Conservation (phyloP, 2,113 vertebrate genomes). For the Petromus typicus region DNA sequence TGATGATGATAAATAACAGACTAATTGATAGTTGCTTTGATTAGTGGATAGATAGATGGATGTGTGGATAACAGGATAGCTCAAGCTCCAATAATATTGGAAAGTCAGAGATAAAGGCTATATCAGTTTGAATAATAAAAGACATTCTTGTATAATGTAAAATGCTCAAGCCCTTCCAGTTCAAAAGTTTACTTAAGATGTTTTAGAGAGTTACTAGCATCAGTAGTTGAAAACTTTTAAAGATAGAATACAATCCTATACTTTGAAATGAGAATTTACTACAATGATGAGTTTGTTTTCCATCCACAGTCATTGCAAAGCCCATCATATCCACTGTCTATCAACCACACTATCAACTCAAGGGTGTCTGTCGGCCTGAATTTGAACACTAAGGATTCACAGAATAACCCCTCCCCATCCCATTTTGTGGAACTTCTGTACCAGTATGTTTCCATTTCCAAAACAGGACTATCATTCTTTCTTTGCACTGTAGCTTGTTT, state of each 20-base stretch:
- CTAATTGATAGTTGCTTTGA: too few relatives aligned
- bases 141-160: background rate
- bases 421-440: background rate
- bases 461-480: conserved; percentile 61
- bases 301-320: background rate
- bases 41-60: too few relatives aligned
- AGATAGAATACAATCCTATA: background rate
- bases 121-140: conserved; percentile 38
- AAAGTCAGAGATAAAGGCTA: conserved; percentile 10
- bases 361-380: background rate
- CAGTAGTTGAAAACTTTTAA: background rate
- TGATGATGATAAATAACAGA: background rate
- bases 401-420: background rate
- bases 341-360: rapidly evolving
- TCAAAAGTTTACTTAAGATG: background rate
- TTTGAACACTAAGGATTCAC: background rate
- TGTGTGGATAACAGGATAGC: background rate
- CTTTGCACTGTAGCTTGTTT: conserved; percentile 48
- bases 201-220: background rate
- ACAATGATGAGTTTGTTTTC: background rate
- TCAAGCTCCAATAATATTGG: background rate
- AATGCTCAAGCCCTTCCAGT: background rate
- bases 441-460: conserved; percentile 34
- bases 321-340: rapidly evolving
- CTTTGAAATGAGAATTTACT: background rate